These are phyloP conservation scores for Oxyteleia sp. DNA, from an alignment of 2,888 invertebrate species.

Conservation along the genomic window DNA sequence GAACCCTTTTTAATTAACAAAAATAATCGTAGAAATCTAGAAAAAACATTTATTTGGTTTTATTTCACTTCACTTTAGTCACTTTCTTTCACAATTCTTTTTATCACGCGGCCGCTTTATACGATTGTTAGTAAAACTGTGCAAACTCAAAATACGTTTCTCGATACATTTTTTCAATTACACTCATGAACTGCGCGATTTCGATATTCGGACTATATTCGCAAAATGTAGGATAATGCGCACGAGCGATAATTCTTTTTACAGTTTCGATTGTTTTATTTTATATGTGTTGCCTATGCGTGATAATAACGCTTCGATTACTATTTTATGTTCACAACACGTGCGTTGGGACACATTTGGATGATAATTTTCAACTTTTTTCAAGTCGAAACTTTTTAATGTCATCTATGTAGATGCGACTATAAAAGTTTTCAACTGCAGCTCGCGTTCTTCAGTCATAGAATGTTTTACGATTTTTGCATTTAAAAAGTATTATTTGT, in stretches of 20 bases:
- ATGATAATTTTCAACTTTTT: slow-evolving; percentile 13
- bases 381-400: slow-evolving; percentile 8
- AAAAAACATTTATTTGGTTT: too few relatives aligned
- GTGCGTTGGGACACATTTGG: slow-evolving; percentile 5
- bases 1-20: too few relatives aligned
- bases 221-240: background rate
- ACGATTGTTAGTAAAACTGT: background rate
- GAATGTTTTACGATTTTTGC: background rate
- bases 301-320: slow-evolving; percentile 12
- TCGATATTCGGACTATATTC: too few relatives aligned
- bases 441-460: background rate
- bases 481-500: background rate
- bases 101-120: background rate
- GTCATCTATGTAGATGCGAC: slow-evolving; percentile 7
- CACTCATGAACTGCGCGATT: background rate
- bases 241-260: background rate
- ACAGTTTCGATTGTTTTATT: background rate
- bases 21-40: too few relatives aligned
- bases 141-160: background rate
- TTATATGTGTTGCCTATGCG: background rate
- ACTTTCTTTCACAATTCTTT: background rate
- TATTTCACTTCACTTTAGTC: too few relatives aligned
- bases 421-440: slow-evolving; percentile 12
- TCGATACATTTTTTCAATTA: slow-evolving; percentile 3
- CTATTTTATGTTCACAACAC: slow-evolving; percentile 12